These are phyloP conservation scores for Hippocampus abdominalis DNA, from an alignment of 2,113 vertebrate species.

Conservation along the genomic window DNA sequence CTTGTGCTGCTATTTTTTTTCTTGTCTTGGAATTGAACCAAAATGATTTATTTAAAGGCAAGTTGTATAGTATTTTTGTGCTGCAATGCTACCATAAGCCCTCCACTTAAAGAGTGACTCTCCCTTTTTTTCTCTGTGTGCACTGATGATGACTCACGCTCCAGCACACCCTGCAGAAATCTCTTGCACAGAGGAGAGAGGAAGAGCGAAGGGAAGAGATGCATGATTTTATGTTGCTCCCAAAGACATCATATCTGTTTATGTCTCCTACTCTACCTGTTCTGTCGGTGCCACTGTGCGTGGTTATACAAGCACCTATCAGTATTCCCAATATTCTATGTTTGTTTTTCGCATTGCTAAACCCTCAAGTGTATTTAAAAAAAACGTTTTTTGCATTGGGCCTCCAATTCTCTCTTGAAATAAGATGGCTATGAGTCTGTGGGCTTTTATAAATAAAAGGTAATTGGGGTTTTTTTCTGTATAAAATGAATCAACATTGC, in stretches of 20 bases:
- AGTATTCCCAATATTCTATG: constrained; percentile 31
- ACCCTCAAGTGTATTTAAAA: constrained; percentile 13
- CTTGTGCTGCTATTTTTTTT: constrained; percentile 24
- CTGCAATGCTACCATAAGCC: constrained; percentile 61
- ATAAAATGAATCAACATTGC: not conserved
- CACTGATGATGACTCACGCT: constrained; percentile 74
- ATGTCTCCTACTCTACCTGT: constrained; percentile 42
- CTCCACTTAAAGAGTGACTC: constrained; percentile 61
- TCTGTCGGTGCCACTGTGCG: constrained; percentile 16
- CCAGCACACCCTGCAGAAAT: constrained; percentile 70
- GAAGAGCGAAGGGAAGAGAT: constrained; percentile 17
- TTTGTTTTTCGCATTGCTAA: constrained; percentile 21
- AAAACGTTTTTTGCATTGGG: constrained; percentile 19
- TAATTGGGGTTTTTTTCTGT: constrained; percentile 3
- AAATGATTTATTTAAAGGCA: constrained; percentile 16
- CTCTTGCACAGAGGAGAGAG: constrained; percentile 43
- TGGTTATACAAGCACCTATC: constrained; percentile 50
- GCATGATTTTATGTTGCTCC: constrained; percentile 23
- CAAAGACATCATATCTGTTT: constrained; percentile 38
- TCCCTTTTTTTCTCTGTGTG: constrained; percentile 51
- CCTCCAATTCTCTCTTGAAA: constrained; percentile 18
- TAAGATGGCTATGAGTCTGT: constrained; percentile 6
- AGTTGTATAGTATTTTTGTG: constrained; percentile 38
- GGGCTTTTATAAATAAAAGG: constrained; percentile 11
- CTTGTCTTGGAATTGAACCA: constrained; percentile 15